These are phyloP conservation scores for Elegia similella DNA, from an alignment of 2,888 invertebrate species.

Conservation along the genomic window DNA sequence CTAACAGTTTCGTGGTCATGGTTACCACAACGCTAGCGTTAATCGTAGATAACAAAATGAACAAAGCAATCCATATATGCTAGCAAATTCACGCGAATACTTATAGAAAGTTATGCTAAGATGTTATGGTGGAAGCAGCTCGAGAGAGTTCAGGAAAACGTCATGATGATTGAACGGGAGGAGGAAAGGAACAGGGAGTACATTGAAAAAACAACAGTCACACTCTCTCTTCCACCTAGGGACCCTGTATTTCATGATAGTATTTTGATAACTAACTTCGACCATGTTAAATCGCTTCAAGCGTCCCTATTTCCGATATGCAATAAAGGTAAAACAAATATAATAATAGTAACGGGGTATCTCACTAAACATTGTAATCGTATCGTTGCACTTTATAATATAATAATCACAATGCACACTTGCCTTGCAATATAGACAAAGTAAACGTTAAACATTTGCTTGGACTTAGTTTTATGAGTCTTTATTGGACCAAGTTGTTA, in stretches of 20 bases:
- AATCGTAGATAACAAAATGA: conserved; percentile 38
- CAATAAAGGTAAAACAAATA: conserved; percentile 66
- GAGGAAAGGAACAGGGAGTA: conserved; percentile 59
- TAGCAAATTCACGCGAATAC: conserved; percentile 39
- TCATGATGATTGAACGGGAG: conserved; percentile 68
- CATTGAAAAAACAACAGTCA: conserved; percentile 60
- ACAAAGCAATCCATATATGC: conserved; percentile 40
- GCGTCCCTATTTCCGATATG: conserved; percentile 84
- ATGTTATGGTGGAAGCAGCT: conserved; percentile 80
- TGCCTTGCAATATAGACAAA: no score
- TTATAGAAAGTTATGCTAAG: conserved; percentile 42
- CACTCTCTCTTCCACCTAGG: conserved; percentile 59
- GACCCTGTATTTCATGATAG: conserved; percentile 66
- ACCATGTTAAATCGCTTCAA: conserved; percentile 84
- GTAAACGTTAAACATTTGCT: no score
- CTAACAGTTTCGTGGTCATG: conserved; percentile 61
- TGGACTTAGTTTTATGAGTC: no score
- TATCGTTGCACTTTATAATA: neutral
- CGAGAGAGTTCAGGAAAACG: conserved; percentile 57
- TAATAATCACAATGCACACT: neutral
- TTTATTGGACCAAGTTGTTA: no score
- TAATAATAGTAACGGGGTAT: neutral
- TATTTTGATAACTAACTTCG: conserved; percentile 65
- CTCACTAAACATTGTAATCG: neutral
- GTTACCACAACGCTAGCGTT: conserved; percentile 49